Evolutionary conservation across 1,140 invertebrate species (phyloP), one percentile per base, ranked within the genome.

Genomic region (Zaprionus tsacasi): DNA sequence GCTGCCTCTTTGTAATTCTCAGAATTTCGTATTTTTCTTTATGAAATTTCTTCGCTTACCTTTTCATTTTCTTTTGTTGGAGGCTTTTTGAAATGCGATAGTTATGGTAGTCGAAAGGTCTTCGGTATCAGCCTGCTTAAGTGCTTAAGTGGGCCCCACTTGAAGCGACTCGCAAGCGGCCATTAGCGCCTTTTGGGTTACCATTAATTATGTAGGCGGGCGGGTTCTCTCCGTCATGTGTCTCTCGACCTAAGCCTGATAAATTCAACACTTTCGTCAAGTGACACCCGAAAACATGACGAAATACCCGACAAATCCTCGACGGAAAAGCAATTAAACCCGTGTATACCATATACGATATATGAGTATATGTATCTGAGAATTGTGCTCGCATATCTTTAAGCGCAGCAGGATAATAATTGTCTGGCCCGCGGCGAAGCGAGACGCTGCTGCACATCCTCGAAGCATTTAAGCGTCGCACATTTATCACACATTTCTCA

Each of bases 401-500:
- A 56, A 65, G 25, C 35, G 50, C 35, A 55, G 52, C 61, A 71
- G 73, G 81, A 87, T 88, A 83, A 87, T 89, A 88, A 78, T 83
- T 88, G 68, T 80, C 52, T 70, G 71, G 57, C 55, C 64, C 27
- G 17, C 15, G 64, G 75, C 66, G 52, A 2, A 33, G 40, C 45
- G 7, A n/a, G 45, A 2, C 10, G 6, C 3, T 57, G 21, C 43
- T 71, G 38, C 43, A 30, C 50, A 73, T 82, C 64, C 76, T 76
- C 38, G 52, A 73, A 76, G 74, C 81, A 71, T 79, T 90, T 79
- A 90, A 90, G 86, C 81, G 67, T 52, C 45, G 78, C 81, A 85
- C 85, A 89, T 89, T 89, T 89, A 89, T 89, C 85, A 89, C 86
- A 89, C 80, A 89, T 90, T 89, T 85, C 81, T 72, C 85, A 79